Conservation (phyloP, 2,113 vertebrate species). For the Anhinga anhinga region DNA sequence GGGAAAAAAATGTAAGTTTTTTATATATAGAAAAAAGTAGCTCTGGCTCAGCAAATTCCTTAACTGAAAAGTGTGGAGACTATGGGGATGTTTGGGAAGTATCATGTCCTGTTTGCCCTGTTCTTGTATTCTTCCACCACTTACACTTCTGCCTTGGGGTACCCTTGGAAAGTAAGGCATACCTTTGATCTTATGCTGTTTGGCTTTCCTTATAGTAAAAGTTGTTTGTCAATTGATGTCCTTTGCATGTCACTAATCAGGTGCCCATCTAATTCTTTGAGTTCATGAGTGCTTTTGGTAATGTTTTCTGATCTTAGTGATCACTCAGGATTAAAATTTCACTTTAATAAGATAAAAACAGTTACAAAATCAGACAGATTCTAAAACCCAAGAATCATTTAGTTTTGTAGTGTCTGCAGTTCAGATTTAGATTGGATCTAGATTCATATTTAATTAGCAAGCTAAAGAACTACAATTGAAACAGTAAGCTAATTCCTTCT, state of each 20-base stretch:
- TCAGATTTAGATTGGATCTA: not conserved
- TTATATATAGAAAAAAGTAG: not conserved
- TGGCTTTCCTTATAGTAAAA: not conserved
- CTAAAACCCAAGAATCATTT: not conserved
- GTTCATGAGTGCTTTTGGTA: not conserved
- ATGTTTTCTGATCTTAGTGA: not conserved
- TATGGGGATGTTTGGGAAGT: not conserved
- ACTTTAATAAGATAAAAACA: not conserved
- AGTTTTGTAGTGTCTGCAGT: not conserved
- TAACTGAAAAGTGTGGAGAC: not conserved
- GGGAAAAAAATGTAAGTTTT: not conserved
- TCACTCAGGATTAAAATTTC: not conserved
- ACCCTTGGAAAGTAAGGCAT: not conserved
- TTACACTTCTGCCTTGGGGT: not conserved
- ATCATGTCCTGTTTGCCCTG: fast-evolving
- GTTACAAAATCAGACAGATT: not conserved
- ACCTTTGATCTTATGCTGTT: not conserved
- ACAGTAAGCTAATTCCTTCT: not conserved
- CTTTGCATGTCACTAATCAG: fast-evolving
- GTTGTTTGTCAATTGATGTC: not conserved
- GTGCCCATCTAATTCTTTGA: no score
- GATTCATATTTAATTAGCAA: not conserved
- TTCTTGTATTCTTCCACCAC: not conserved
- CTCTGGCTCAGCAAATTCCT: not conserved
- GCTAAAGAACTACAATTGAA: not conserved